Conservation (phyloP, 2,797 vertebrate genomes). For the Dermochelys coriacea region DNA sequence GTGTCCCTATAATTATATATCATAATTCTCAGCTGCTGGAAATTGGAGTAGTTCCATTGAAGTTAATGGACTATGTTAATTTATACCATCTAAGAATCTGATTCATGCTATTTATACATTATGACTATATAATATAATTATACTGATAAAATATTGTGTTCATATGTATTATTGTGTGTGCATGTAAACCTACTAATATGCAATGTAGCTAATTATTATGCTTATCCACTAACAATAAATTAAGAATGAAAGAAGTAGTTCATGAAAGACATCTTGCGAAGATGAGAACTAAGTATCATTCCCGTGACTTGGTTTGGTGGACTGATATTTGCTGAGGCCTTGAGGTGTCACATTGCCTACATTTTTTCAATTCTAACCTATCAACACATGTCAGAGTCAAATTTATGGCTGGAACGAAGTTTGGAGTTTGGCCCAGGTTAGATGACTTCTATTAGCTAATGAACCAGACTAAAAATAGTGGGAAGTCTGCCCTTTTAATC, state of each 20-base stretch:
- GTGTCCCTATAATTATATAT: slow-evolving; percentile 57
- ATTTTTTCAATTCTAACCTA: slow-evolving; percentile 67
- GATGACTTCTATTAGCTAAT: not conserved
- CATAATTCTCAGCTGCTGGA: slow-evolving; percentile 59
- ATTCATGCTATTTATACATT: slow-evolving; percentile 62
- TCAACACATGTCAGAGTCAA: slow-evolving; percentile 53
- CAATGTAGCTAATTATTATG: not conserved
- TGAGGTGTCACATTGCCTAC: slow-evolving; percentile 66
- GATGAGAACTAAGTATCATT: slow-evolving; percentile 34
- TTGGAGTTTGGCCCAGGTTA: slow-evolving; percentile 15
- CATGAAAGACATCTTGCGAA: slow-evolving; percentile 46
- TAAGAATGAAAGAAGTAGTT: slow-evolving; percentile 41
- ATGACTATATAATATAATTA: slow-evolving; percentile 66
- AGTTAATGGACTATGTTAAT: slow-evolving; percentile 24
- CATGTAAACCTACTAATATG: not conserved
- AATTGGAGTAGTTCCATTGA: slow-evolving; percentile 49
- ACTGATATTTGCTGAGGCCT: slow-evolving; percentile 40
- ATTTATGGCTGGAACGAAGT: slow-evolving; percentile 37
- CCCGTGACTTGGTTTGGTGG: slow-evolving; percentile 42
- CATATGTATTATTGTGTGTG: slow-evolving; percentile 47
- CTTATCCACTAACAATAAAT: not conserved
- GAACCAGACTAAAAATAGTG: not conserved
- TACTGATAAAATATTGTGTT: slow-evolving; percentile 54
- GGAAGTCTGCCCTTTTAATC: not conserved
- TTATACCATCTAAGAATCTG: slow-evolving; percentile 72